Conservation (phyloP, 2,113 vertebrate species). For the Herpailurus yagouaroundi region DNA sequence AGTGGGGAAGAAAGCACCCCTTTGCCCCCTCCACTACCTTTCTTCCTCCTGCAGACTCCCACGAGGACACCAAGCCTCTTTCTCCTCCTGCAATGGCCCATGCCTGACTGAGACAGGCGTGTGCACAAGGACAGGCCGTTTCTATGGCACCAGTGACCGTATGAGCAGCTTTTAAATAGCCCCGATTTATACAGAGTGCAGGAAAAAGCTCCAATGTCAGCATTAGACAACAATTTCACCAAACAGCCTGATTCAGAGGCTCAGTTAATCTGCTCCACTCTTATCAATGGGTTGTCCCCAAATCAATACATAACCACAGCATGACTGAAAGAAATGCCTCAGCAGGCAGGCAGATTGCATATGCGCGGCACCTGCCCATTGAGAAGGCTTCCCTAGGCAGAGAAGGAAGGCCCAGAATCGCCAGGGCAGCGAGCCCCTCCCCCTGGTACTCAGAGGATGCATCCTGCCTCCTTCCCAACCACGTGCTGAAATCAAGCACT, state of each 20-base stretch:
- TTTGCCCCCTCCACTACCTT: background rate
- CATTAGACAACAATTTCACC: background rate
- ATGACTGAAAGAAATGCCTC: background rate
- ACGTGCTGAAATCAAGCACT: background rate
- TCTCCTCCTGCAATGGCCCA: background rate
- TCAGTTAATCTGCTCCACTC: background rate
- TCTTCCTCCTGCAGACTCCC: background rate
- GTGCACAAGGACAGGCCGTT: background rate
- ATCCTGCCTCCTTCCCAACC: background rate
- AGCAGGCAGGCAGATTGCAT: background rate
- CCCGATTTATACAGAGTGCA: background rate
- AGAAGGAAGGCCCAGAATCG: background rate
- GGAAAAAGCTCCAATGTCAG: background rate
- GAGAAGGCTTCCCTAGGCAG: background rate
- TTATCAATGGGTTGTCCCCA: background rate
- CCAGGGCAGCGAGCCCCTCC: background rate
- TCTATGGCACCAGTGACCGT: background rate
- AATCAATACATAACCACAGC: background rate
- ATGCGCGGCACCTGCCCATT: background rate
- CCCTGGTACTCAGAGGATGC: background rate
- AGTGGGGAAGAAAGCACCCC: background rate
- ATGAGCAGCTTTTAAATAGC: constrained; percentile 5
- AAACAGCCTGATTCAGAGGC: constrained; percentile 11
- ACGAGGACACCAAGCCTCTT: background rate
- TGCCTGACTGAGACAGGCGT: background rate